Evolutionary conservation across 2,797 vertebrate genomes (phyloP).

Genomic region (Periophthalmus magnuspinnatus): DNA sequence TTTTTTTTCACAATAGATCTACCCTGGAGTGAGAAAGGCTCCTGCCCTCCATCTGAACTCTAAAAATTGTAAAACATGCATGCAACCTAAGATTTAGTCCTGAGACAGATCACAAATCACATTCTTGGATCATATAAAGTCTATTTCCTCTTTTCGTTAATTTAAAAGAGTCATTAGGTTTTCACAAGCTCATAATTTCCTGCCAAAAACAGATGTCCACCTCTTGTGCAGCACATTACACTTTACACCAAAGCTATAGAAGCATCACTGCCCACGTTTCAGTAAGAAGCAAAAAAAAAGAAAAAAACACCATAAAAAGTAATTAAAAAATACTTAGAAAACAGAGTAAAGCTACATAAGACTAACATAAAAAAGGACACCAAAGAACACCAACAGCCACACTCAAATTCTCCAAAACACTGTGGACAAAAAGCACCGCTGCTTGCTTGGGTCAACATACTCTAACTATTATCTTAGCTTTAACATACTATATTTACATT

Average conservation of each 20-base stretch:
- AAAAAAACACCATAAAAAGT: neutral
- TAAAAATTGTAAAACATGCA: too few relatives aligned
- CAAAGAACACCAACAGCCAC: slow-evolving; percentile 33
- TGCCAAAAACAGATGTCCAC: neutral
- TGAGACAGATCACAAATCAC: too few relatives aligned
- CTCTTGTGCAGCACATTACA: neutral
- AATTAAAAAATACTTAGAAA: slow-evolving; percentile 11
- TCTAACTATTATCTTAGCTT: slow-evolving; percentile 12
- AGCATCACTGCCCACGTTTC: neutral
- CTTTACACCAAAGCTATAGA: neutral
- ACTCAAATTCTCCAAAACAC: slow-evolving; percentile 32
- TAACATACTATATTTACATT: slow-evolving; percentile 9
- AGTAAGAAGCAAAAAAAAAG: neutral
- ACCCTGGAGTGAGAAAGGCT: too few relatives aligned
- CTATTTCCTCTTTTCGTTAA: neutral
- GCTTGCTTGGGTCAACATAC: slow-evolving; percentile 64
- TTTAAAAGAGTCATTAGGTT: neutral
- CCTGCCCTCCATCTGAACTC: too few relatives aligned
- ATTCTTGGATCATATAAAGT: neutral
- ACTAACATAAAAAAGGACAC: slow-evolving; percentile 27
- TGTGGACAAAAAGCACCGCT: slow-evolving; percentile 27
- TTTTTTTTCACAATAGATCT: too few relatives aligned
- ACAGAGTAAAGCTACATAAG: neutral
- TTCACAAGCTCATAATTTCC: neutral
- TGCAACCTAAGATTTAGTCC: too few relatives aligned